Evolutionary conservation across 2,888 invertebrate genomes (phyloP).

Genomic region (Nineta flava): DNA sequence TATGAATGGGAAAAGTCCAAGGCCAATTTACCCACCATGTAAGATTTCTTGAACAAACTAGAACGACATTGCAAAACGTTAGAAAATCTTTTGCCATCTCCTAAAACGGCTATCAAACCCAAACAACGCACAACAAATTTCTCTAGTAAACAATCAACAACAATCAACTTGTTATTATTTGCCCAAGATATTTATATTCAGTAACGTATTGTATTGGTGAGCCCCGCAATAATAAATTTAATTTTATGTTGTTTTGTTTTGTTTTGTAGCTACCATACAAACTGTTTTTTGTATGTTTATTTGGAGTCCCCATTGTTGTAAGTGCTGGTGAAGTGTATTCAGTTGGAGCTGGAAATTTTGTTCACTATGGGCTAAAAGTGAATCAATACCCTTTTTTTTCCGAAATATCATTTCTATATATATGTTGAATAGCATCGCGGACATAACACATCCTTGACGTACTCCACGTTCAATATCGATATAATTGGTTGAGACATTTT

Average conservation of each 20-base stretch:
- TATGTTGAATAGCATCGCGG: constrained; percentile 9
- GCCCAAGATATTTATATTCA: not conserved
- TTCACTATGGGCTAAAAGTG: not conserved
- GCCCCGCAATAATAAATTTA: not conserved
- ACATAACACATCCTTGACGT: constrained; percentile 9
- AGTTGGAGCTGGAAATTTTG: not conserved
- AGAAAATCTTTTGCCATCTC: too few species aligned
- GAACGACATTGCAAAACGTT: too few species aligned
- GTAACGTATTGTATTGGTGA: not conserved
- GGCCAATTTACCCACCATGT: too few species aligned
- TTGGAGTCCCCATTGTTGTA: too few species aligned
- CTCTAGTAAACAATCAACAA: too few species aligned
- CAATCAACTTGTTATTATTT: constrained; percentile 2
- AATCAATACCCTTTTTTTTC: not conserved
- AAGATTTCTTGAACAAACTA: too few species aligned
- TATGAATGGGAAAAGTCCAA: too few species aligned
- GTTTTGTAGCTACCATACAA: too few species aligned
- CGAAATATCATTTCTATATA: constrained; percentile 9
- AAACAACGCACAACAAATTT: too few species aligned
- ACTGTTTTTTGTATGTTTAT: too few species aligned
- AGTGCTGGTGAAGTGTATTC: too few species aligned
- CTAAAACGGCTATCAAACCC: too few species aligned
- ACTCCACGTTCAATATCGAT: constrained; percentile 5
- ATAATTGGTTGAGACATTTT: not conserved
- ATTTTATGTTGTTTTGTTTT: not conserved